phyloP scores from a whole-genome alignment of 2,888 invertebrate species.

The Dryobotodes eremita region DNA sequence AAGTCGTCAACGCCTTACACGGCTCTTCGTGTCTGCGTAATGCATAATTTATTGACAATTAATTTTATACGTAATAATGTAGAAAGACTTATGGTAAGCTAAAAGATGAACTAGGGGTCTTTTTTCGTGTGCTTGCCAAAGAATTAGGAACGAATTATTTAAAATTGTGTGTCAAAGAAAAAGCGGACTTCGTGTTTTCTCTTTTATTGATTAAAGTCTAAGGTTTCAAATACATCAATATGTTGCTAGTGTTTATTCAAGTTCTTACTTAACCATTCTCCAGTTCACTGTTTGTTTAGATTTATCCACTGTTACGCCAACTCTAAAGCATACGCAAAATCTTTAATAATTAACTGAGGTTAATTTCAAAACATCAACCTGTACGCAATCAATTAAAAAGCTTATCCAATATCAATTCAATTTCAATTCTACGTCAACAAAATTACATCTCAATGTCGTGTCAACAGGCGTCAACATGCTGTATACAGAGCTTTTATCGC shows the following conservation, averaged over 20 bases:
- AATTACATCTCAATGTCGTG: conserved; percentile 29
- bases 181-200: neutral
- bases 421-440: conserved; percentile 38
- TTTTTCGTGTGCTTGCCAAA: neutral
- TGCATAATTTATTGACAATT: conserved; percentile 50
- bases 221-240: neutral
- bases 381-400: conserved; percentile 6
- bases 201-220: neutral
- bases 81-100: neutral
- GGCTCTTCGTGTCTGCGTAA: conserved; percentile 8
- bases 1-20: conserved; percentile 47
- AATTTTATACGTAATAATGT: conserved; percentile 15
- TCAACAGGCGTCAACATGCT: conserved; percentile 17
- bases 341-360: neutral
- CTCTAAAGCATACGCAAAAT: neutral
- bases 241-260: neutral
- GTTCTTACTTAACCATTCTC: too few species aligned
- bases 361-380: conserved; percentile 12
- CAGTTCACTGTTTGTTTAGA: neutral
- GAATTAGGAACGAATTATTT: neutral
- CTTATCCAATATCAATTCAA: neutral
- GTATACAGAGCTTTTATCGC: conserved; percentile 24
- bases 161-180: neutral
- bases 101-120: neutral
- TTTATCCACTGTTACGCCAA: neutral